A percentile compares a stretch with the other conserved stretches of the same genome.
Evolutionary conservation across 2,888 invertebrate species (phyloP).

Genomic region (Himalopsyche anomala): DNA sequence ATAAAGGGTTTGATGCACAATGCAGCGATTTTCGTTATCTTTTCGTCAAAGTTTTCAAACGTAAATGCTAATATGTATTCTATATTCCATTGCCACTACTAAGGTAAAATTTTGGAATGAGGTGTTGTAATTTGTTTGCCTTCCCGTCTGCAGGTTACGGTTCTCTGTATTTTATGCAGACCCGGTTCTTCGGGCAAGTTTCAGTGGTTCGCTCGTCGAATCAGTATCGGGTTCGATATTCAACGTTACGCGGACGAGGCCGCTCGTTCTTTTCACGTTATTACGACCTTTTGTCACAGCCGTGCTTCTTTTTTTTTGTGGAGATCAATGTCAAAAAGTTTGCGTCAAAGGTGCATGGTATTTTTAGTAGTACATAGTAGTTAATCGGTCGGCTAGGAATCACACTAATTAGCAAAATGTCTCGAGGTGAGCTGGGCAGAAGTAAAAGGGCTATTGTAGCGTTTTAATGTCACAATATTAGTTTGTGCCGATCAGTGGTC

Average conservation of each 20-base stretch:
- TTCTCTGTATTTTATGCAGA: slow-evolving; percentile 59
- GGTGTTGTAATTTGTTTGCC: slow-evolving; percentile 19
- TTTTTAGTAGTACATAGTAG: background rate
- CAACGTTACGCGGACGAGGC: background rate
- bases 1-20: slow-evolving; percentile 71
- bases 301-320: slow-evolving; percentile 20
- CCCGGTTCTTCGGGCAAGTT: slow-evolving; percentile 68
- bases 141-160: slow-evolving; percentile 59
- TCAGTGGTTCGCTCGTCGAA: slow-evolving; percentile 60
- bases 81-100: slow-evolving; percentile 59
- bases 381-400: slow-evolving; percentile 2
- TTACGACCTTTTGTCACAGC: background rate
- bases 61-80: slow-evolving; percentile 54
- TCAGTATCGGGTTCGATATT: slow-evolving; percentile 21
- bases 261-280: slow-evolving; percentile 6
- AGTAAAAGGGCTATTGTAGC: slow-evolving; percentile 39
- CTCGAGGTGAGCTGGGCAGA: slow-evolving; percentile 26
- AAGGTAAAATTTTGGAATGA: slow-evolving; percentile 42
- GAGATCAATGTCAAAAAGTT: background rate
- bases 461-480: slow-evolving; percentile 47
- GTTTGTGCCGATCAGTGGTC: slow-evolving; percentile 75
- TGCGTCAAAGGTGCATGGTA: slow-evolving; percentile 23
- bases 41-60: slow-evolving; percentile 58
- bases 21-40: slow-evolving; percentile 73
- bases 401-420: slow-evolving; percentile 27